Evolutionary conservation across 1,140 invertebrate genomes (phyloP).

Genomic region (Dysdera silvatica): DNA sequence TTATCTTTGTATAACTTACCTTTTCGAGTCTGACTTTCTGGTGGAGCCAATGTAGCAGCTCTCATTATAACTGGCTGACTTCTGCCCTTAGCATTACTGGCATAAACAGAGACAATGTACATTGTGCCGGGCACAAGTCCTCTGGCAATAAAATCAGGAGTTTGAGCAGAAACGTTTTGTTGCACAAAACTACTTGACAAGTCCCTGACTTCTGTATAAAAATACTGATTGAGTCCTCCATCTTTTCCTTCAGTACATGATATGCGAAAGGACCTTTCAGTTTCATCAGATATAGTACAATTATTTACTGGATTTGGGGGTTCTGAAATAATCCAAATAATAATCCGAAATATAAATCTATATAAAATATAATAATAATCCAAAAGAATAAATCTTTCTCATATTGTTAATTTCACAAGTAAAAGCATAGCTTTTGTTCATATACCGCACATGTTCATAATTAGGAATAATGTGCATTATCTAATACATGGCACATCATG

Average conservation of each 20-base stretch:
- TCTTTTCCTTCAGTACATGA: constrained; percentile 73
- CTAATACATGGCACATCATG: no score
- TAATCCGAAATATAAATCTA: no score
- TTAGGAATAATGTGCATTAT: no score
- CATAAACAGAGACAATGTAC: constrained; percentile 53
- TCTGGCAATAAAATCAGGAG: constrained; percentile 27
- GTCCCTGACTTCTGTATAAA: constrained; percentile 66
- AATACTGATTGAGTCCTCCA: constrained; percentile 69
- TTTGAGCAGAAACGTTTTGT: constrained; percentile 22
- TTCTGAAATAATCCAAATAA: constrained; percentile 55
- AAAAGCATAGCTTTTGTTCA: no score
- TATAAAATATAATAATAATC: no score
- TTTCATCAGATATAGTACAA: constrained; percentile 76
- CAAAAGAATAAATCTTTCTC: no score
- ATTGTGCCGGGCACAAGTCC: constrained; percentile 19
- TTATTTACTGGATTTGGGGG: constrained; percentile 70
- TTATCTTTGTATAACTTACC: constrained; percentile 16
- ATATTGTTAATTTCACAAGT: no score
- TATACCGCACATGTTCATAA: no score
- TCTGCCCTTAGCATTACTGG: constrained; percentile 60
- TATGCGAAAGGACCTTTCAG: constrained; percentile 64
- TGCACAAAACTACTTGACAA: constrained; percentile 41
- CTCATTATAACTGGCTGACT: constrained; percentile 48
- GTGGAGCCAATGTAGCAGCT: constrained; percentile 24
- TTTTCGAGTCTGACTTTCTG: constrained; percentile 30